A percentile compares a stretch with the other conserved stretches of the same genome.
Conservation (phyloP, 2,797 vertebrate species). For the Myotis myotis region DNA sequence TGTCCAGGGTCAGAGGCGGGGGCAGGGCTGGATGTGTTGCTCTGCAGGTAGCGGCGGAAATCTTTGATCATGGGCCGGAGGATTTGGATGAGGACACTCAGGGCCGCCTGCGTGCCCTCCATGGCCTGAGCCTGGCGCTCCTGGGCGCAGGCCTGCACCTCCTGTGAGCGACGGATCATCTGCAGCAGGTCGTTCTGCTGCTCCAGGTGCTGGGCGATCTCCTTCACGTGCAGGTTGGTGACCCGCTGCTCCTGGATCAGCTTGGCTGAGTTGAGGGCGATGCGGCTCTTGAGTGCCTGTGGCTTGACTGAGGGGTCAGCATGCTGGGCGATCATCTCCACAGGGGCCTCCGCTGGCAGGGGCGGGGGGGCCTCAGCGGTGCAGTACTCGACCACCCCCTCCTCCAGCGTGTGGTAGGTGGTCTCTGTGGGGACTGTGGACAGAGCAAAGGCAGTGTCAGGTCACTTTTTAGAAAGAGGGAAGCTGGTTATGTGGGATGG, state of each 20-base stretch:
- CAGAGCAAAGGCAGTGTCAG: slow-evolving; percentile 57
- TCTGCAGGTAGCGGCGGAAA: slow-evolving; percentile 94
- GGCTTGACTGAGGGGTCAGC: slow-evolving; percentile 90
- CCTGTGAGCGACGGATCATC: slow-evolving; percentile 96
- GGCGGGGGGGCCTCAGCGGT: slow-evolving; percentile 89
- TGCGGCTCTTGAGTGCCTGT: slow-evolving; percentile 96
- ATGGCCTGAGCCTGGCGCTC: slow-evolving; percentile 96
- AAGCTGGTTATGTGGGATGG: background rate
- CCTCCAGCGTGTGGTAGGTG: slow-evolving; percentile 93
- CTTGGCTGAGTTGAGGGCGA: slow-evolving; percentile 96
- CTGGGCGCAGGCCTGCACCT: slow-evolving; percentile 95
- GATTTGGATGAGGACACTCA: slow-evolving; percentile 95
- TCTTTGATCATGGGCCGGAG: slow-evolving; percentile 95
- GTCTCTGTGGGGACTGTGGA: slow-evolving; percentile 88
- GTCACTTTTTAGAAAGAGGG: background rate
- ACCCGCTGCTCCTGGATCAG: slow-evolving; percentile 97
- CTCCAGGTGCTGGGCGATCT: slow-evolving; percentile 97
- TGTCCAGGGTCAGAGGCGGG: slow-evolving; percentile 79
- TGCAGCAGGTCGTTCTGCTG: slow-evolving; percentile 96
- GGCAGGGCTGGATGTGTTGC: slow-evolving; percentile 78
- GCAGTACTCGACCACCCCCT: slow-evolving; percentile 97
- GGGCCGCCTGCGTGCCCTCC: slow-evolving; percentile 94
- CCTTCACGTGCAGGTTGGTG: slow-evolving; percentile 95
- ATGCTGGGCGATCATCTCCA: slow-evolving; percentile 91
- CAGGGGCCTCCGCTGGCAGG: slow-evolving; percentile 86